Base-by-base conservation (phyloP, 2,888 invertebrate genomes). In the Eupithecia dodoneata region DNA sequence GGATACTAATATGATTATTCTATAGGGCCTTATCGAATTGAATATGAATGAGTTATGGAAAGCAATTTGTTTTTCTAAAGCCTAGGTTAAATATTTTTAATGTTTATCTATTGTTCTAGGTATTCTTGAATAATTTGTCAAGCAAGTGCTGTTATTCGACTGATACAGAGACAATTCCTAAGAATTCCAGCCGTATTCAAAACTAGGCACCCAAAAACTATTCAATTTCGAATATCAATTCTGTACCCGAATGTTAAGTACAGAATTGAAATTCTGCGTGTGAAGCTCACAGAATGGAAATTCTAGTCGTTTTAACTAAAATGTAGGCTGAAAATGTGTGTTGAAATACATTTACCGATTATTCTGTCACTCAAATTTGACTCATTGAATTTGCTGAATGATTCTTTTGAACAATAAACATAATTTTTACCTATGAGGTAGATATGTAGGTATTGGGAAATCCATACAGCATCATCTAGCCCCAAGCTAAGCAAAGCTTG, bases 1-100 rank as follows among this genome's bases (percentile, higher is more conserved):
- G 70, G 70, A 59, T 69, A 30, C 74, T 74, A 59, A 70, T 74
- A 74, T 55, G 73, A 67, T 69, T 63, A 74, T 59, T 70, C 63
- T 59, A 30, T 59, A 70, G 15, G 59, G 47, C 59, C 70, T 70
- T 74, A 55, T 69, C 74, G 45, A 59, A 65, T 44, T 44, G 44
- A 67, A 41, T 65, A 65, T 65, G 65, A 13, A 65, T 65, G 41
- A 65, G 65, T 41, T 65, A 41, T 12, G 65, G 65, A 13, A 30
- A 30, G 65, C 13, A 65, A 65, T 65, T 65, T 65, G 13, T 65
- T 13, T 13, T 41, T 5, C 4, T 59, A 41, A 41, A 41, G 12
- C 65, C 65, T 41, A 13, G 41, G 12, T 65, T 6, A 15, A 52
- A 52, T n/a, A 13, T 13, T 49, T 49, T 4, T 49, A 55, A 0